A percentile compares a stretch with the other conserved stretches of the same genome.
These are phyloP conservation scores for Sipunculus nudus DNA, from an alignment of 2,888 invertebrate genomes.

Conservation along the genomic window DNA sequence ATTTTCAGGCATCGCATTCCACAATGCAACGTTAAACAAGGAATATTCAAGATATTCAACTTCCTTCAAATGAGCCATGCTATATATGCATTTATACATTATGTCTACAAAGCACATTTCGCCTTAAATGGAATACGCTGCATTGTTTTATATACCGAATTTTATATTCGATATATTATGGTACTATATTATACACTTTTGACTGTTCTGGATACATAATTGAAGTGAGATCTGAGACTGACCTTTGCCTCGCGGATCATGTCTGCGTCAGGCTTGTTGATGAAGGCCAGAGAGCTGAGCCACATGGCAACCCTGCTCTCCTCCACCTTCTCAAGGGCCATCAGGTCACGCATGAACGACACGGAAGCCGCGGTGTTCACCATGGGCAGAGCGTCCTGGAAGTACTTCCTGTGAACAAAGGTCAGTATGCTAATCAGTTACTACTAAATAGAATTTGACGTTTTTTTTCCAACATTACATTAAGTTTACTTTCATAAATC, in stretches of 20 bases:
- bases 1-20: too few species aligned
- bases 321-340: slow-evolving; percentile 74
- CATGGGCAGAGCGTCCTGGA: slow-evolving; percentile 85
- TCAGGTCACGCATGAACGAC: slow-evolving; percentile 82
- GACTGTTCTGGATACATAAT: too few species aligned
- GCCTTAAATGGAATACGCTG: too few species aligned
- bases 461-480: neutral
- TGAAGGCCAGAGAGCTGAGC: slow-evolving; percentile 86
- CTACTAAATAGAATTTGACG: neutral
- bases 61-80: too few species aligned
- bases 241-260: slow-evolving; percentile 14
- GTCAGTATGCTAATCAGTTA: too few species aligned
- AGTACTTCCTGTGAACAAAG: slow-evolving; percentile 72
- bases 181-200: too few species aligned
- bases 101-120: too few species aligned
- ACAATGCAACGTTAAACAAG: too few species aligned
- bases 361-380: slow-evolving; percentile 85
- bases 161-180: too few species aligned
- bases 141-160: too few species aligned
- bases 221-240: neutral
- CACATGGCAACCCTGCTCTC: slow-evolving; percentile 78
- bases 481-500: neutral
- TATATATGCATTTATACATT: too few species aligned
- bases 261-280: slow-evolving; percentile 61
- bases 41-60: too few species aligned